These are phyloP conservation scores for Penaeus chinensis DNA, from an alignment of 1,140 invertebrate species.

Conservation along the genomic window DNA sequence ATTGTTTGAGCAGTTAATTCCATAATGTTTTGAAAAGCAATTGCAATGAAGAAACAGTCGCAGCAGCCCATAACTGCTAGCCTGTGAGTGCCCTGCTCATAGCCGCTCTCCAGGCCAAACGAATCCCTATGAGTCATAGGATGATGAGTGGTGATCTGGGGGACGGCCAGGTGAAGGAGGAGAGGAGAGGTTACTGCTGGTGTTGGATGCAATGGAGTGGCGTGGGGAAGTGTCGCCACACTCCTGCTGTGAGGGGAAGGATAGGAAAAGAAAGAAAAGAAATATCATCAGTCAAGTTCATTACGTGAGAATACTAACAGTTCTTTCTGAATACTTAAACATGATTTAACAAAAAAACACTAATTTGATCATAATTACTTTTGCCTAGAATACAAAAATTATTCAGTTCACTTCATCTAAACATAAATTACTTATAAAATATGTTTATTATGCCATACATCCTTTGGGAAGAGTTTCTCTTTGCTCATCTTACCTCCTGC, in stretches of 20 bases:
- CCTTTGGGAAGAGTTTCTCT: neutral
- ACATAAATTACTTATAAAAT: too few species aligned
- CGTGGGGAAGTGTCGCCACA: slow-evolving; percentile 73
- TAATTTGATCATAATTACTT: too few species aligned
- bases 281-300: neutral
- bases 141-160: slow-evolving; percentile 75
- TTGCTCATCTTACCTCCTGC: slow-evolving; percentile 51
- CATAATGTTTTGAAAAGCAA: neutral
- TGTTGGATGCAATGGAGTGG: slow-evolving; percentile 84
- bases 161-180: slow-evolving; percentile 78
- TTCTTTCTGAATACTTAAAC: too few species aligned
- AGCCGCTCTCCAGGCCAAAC: slow-evolving; percentile 57
- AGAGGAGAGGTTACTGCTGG: slow-evolving; percentile 82
- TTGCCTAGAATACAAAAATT: too few species aligned
- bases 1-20: slow-evolving; percentile 40
- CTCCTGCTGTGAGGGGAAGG: slow-evolving; percentile 66
- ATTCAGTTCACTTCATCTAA: too few species aligned
- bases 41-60: slow-evolving; percentile 26
- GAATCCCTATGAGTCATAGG: slow-evolving; percentile 65
- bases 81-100: slow-evolving; percentile 56
- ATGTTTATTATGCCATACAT: neutral
- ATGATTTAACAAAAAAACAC: too few species aligned
- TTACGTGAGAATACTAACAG: neutral
- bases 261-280: neutral
- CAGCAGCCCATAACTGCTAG: slow-evolving; percentile 32